phyloP scores from a whole-genome alignment of 2,888 invertebrate genomes.

The Itoplectis maculator region DNA sequence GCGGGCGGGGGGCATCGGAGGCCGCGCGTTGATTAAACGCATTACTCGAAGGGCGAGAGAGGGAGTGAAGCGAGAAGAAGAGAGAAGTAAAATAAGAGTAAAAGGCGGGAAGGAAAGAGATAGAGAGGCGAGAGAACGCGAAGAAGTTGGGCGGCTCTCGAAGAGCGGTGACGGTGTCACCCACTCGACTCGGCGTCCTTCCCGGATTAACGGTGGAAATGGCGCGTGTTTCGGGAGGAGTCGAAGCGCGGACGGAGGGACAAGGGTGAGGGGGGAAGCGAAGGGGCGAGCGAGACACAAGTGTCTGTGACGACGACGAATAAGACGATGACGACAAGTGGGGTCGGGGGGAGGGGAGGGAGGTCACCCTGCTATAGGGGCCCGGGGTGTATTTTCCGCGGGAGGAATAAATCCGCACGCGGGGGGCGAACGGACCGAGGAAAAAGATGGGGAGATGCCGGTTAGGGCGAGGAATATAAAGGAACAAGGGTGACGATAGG shows the following conservation, averaged over 20 bases:
- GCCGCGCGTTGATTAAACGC: conserved; percentile 61
- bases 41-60: conserved; percentile 53
- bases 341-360: background rate
- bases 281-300: background rate
- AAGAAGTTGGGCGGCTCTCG: conserved; percentile 52
- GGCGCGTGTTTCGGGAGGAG: no score
- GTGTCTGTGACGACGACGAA: conserved; percentile 27
- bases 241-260: conserved; percentile 6
- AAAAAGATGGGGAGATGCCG: conserved; percentile 32
- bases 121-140: conserved; percentile 36
- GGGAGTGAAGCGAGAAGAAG: no score
- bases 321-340: background rate
- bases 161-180: conserved; percentile 51
- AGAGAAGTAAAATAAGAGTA: no score
- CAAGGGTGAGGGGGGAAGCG: conserved; percentile 2
- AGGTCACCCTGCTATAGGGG: no score
- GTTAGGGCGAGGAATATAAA: conserved; percentile 50
- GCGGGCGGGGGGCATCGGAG: background rate
- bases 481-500: conserved; percentile 53
- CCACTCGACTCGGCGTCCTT: conserved; percentile 29
- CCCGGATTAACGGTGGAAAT: conserved; percentile 20
- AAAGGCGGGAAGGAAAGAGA: no score
- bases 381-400: background rate
- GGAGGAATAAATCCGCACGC: conserved; percentile 28
- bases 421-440: conserved; percentile 21